Evolutionary conservation across 2,888 invertebrate genomes (phyloP).

Genomic region (Stenchaetothrips biformis): DNA sequence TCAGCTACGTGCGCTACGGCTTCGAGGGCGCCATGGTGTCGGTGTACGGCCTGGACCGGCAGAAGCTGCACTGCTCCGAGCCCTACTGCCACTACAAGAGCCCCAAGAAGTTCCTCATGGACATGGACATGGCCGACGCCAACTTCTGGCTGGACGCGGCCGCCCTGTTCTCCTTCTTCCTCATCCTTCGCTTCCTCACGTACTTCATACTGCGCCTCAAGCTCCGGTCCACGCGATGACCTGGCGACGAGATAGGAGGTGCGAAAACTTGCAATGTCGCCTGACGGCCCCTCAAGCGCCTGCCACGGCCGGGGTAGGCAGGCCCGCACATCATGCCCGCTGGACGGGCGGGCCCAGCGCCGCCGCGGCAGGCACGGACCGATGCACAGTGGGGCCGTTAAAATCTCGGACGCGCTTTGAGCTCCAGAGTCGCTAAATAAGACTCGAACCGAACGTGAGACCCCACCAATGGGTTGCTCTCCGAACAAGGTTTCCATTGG

Average conservation of each 20-base stretch:
- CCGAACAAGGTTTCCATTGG: no score
- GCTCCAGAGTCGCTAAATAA: no score
- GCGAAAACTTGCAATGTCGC: no score
- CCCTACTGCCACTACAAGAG: conserved; percentile 47
- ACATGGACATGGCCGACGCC: conserved; percentile 75
- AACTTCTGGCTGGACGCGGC: conserved; percentile 73
- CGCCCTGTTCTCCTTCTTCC: conserved; percentile 73
- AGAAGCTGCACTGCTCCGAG: conserved; percentile 74
- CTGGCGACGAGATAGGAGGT: background rate
- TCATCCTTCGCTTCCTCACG: conserved; percentile 70
- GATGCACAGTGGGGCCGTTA: no score
- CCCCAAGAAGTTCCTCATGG: conserved; percentile 57
- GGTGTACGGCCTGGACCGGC: conserved; percentile 82
- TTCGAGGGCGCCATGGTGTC: conserved; percentile 90
- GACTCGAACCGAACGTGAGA: no score
- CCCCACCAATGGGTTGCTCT: no score
- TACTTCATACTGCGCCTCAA: conserved; percentile 81
- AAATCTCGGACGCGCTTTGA: no score
- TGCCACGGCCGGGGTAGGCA: no score
- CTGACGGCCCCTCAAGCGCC: no score
- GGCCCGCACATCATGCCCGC: no score
- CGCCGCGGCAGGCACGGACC: no score
- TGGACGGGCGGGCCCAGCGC: no score
- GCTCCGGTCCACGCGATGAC: conserved; percentile 52
- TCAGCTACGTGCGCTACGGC: conserved; percentile 85